Percentiles rank a stretch among this genome's conserved stretches.
Conservation (phyloP, 2,113 vertebrate species). For the Leucopsar rothschildi region DNA sequence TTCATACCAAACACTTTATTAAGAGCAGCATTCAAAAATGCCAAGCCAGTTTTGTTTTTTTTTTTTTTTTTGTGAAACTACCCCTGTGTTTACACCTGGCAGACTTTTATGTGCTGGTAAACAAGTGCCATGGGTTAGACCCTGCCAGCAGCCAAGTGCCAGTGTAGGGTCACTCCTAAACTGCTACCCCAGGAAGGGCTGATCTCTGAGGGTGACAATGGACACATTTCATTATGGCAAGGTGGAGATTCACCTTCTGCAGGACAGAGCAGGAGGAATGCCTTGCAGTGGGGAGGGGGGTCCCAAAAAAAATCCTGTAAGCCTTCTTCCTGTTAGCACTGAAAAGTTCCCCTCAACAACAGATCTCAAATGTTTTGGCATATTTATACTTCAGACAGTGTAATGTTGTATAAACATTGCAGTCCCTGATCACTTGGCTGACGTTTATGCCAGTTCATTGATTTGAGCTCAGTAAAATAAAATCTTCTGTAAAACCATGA, state of each 20-base stretch:
- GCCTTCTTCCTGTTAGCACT: neutral
- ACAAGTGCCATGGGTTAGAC: neutral
- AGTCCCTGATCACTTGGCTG: neutral
- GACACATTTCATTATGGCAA: rapidly evolving
- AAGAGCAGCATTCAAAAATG: neutral
- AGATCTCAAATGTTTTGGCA: neutral
- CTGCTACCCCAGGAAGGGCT: neutral
- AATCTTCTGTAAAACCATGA: neutral
- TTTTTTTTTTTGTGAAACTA: neutral
- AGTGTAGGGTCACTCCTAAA: neutral
- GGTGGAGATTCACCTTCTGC: neutral
- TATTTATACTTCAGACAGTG: neutral
- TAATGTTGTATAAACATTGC: neutral
- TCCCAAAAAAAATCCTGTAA: neutral
- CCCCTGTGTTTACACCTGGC: rapidly evolving
- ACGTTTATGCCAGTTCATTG: neutral
- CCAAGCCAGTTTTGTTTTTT: neutral
- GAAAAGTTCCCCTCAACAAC: neutral
- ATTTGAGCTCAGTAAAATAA: neutral
- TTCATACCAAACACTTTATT: neutral
- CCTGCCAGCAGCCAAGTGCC: too few species aligned
- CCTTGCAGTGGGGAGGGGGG: neutral
- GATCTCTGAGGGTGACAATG: neutral
- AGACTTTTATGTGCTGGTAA: neutral
- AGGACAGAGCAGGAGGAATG: neutral